Percentiles rank a stretch among this genome's conserved stretches.
phyloP scores from a whole-genome alignment of 2,888 invertebrate genomes.

The Branchipolynoe longqiensis region DNA sequence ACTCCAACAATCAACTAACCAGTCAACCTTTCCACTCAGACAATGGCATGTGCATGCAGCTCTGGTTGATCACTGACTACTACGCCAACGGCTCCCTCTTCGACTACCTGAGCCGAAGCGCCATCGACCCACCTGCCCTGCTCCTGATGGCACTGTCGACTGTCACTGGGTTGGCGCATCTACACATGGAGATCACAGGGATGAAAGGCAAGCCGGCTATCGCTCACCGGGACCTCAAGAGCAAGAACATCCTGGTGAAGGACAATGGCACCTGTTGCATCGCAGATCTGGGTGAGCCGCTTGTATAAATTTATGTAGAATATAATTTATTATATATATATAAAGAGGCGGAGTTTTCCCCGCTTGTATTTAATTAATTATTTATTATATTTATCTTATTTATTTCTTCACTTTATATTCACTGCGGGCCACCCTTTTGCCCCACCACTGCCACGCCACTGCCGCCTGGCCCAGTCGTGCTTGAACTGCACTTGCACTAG shows the following conservation, averaged over 20 bases:
- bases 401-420: not conserved
- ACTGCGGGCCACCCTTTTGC: not conserved
- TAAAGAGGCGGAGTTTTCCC: too few relatives aligned
- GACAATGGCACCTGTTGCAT: conserved; percentile 94
- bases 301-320: too few relatives aligned
- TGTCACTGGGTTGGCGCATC: conserved; percentile 95
- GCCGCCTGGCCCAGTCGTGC: too few relatives aligned
- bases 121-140: conserved; percentile 91
- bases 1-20: not conserved
- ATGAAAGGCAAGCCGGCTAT: conserved; percentile 96
- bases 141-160: conserved; percentile 90
- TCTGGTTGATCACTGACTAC: conserved; percentile 99
- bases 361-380: too few relatives aligned
- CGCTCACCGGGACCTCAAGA: conserved; percentile 97
- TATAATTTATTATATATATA: too few relatives aligned
- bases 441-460: too few relatives aligned
- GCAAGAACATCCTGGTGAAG: conserved; percentile 98
- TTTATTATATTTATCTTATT: too few relatives aligned
- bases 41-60: conserved; percentile 98
- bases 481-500: too few relatives aligned
- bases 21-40: conserved; percentile 85
- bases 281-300: conserved; percentile 94
- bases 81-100: conserved; percentile 98
- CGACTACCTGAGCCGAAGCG: conserved; percentile 93
- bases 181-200: conserved; percentile 98